These are phyloP conservation scores for Lonchura striata DNA, from an alignment of 2,113 vertebrate species.

Conservation along the genomic window DNA sequence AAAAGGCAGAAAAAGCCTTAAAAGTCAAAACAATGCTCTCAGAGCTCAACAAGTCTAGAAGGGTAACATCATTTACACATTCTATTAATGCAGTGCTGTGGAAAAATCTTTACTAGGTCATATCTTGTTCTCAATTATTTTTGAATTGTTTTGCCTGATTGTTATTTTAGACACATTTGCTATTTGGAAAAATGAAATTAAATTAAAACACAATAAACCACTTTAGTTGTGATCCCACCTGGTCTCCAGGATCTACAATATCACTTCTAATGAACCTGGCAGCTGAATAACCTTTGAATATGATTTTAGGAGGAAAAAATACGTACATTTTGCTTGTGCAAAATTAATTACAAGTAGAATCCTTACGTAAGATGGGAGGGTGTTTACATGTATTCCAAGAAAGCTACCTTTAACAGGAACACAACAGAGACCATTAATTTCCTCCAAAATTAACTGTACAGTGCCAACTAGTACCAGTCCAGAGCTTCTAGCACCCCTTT, in stretches of 20 bases:
- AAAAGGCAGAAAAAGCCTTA: neutral
- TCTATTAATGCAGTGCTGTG: neutral
- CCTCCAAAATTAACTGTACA: neutral
- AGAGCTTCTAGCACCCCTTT: neutral
- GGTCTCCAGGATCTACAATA: neutral
- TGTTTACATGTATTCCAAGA: neutral
- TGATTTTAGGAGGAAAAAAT: neutral
- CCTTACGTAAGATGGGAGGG: neutral
- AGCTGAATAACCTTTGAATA: neutral
- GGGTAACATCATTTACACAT: neutral
- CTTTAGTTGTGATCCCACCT: neutral
- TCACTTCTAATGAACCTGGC: neutral
- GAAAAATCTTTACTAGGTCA: neutral
- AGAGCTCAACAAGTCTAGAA: neutral
- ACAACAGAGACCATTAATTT: neutral
- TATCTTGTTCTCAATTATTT: neutral
- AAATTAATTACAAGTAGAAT: neutral
- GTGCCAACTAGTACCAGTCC: neutral
- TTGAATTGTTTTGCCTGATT: neutral
- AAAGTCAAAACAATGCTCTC: neutral
- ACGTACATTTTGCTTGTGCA: neutral
- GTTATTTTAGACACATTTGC: neutral
- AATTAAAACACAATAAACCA: constrained; percentile 11
- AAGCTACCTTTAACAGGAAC: neutral
- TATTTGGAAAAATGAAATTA: neutral